Evolutionary conservation across 37 sponge, comb jelly and placozoan species (phyloP).

Genomic region (Ianthella basta): DNA sequence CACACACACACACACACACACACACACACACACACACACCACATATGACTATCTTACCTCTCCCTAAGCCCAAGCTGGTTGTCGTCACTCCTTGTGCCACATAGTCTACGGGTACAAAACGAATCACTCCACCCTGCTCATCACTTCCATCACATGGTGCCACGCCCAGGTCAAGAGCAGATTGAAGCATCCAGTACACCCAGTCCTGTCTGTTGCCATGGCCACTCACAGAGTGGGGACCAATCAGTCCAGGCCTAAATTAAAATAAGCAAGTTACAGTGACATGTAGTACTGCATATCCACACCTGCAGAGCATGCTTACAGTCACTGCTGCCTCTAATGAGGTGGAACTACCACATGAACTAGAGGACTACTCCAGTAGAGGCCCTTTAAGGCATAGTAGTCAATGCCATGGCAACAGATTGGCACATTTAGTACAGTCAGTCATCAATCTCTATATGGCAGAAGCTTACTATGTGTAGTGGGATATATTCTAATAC

Average conservation of each 20-base stretch:
- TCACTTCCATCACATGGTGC: constrained; percentile 28
- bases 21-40: constrained; percentile 33
- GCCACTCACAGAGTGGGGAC: constrained; percentile 52
- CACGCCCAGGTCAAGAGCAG: constrained; percentile 17
- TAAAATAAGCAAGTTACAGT: neutral
- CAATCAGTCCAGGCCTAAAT: constrained; percentile 60
- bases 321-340: too few relatives aligned
- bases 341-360: too few relatives aligned
- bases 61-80: constrained; percentile 5
- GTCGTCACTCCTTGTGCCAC: constrained; percentile 41
- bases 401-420: too few relatives aligned
- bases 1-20: constrained; percentile 28
- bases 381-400: too few relatives aligned
- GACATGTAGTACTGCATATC: neutral
- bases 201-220: constrained; percentile 56
- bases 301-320: neutral
- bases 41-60: neutral
- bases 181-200: constrained; percentile 44
- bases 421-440: too few relatives aligned
- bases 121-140: constrained; percentile 23
- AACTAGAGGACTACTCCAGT: too few relatives aligned
- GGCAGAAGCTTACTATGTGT: too few relatives aligned
- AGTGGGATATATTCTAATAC: too few relatives aligned
- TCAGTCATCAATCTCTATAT: too few relatives aligned
- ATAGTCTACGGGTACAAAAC: constrained; percentile 48